Base-by-base conservation (phyloP, 2,888 invertebrate species). In the Andrena dorsata region DNA sequence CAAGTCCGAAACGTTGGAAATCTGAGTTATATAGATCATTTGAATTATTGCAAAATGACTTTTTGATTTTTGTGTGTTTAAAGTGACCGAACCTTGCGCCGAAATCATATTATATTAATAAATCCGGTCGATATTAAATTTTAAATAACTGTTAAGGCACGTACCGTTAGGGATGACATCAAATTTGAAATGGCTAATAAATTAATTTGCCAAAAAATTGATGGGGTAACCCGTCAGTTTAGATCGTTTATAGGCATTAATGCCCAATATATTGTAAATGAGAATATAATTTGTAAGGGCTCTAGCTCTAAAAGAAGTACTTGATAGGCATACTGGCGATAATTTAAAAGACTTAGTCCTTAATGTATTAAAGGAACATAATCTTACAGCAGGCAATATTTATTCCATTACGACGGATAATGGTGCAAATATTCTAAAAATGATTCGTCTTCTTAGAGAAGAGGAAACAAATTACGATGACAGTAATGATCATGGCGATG, bases 191-290 rank as follows among this genome's bases (percentile, higher is more conserved):
- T 47, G 13, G 16, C 13, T 4, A 47, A 47, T 16, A 47, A 47
- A 47, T 5, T 49, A 49, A 49, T 49, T 49, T 49, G 49, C 6
- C 5, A n/a, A 16, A 49, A 49, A 49, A 49, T 23, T 23, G 72
- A 63, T 51, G 72, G 49, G 32, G 26, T 64, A 49, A 49, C 23
- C 47, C 26, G 64, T 53, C 51, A 72, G 47, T 64, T n/a, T 35
- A 6, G n/a, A 35, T 53, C 32, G 28, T 26, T 51, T 32, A 64
- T 49, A n/a, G 30, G 23, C 3, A 23, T 26, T 58, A 23, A 58
- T 23, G 23, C 56, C 13, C 23, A 23, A 23, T 58, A 28, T 28
- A 28, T 28, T 28, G 4, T 0, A 28, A 28, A 28, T 28, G 28
- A 28, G 5, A 28, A 28, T 4, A 32, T 20, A 63, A 35, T 69